Conservation (phyloP, 2,888 invertebrate genomes). For the Apotomis turbidana region DNA sequence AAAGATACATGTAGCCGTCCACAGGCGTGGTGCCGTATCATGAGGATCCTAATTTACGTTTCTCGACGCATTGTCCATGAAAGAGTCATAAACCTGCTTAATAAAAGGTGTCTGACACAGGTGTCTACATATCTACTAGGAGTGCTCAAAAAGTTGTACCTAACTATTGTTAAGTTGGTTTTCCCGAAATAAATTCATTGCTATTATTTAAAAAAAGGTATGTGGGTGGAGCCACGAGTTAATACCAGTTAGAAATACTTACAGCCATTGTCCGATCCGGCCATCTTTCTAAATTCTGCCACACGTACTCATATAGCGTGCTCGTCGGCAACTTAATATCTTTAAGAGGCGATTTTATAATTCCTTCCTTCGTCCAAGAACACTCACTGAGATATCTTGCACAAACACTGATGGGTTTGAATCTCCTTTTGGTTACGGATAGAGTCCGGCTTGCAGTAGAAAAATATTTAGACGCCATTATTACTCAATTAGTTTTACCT, state of each 20-base stretch:
- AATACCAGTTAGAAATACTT: slow-evolving; percentile 59
- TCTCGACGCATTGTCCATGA: no score
- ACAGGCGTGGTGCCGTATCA: no score
- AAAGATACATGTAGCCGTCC: no score
- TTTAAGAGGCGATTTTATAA: slow-evolving; percentile 78
- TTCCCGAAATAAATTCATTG: no score
- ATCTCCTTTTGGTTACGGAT: slow-evolving; percentile 43
- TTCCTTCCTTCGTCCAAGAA: slow-evolving; percentile 67
- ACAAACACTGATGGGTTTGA: slow-evolving; percentile 38
- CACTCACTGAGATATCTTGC: slow-evolving; percentile 56
- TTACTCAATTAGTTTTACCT: not conserved
- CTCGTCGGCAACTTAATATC: slow-evolving; percentile 78
- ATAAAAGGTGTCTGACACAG: no score
- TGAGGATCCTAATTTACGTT: no score
- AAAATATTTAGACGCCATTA: slow-evolving; percentile 59
- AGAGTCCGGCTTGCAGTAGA: slow-evolving; percentile 54
- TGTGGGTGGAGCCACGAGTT: no score
- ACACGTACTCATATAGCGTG: slow-evolving; percentile 85
- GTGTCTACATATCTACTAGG: no score
- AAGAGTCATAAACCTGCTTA: no score
- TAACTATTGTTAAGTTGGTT: no score
- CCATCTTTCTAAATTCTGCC: slow-evolving; percentile 86
- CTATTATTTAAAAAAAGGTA: no score
- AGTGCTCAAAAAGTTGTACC: no score
- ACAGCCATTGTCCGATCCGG: slow-evolving; percentile 85